Percentiles rank a stretch among this genome's conserved stretches.
Conservation (phyloP, 2,888 invertebrate species). For the Chesias legatella region DNA sequence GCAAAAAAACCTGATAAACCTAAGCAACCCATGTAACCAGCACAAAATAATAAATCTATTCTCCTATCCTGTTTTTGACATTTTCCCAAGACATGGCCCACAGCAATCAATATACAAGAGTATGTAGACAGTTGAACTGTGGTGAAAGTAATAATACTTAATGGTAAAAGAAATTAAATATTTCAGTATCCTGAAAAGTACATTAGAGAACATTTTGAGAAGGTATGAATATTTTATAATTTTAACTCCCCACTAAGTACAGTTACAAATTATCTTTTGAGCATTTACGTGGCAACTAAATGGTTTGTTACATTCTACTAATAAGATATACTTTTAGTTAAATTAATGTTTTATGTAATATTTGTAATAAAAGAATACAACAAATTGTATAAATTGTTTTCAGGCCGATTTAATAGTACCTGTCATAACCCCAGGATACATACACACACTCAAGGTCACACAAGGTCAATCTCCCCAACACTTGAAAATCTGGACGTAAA, state of each 20-base stretch:
- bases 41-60: slow-evolving; percentile 44
- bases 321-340: too few relatives aligned
- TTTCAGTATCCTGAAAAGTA: slow-evolving; percentile 77
- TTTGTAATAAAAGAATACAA: too few relatives aligned
- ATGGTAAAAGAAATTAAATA: slow-evolving; percentile 71
- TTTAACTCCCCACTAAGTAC: too few relatives aligned
- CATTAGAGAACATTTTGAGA: slow-evolving; percentile 78
- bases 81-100: slow-evolving; percentile 75
- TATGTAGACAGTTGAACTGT: slow-evolving; percentile 68
- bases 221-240: too few relatives aligned
- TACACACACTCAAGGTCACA: slow-evolving; percentile 64
- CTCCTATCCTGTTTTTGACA: slow-evolving; percentile 71
- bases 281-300: too few relatives aligned
- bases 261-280: too few relatives aligned
- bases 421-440: slow-evolving; percentile 76
- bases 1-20: slow-evolving; percentile 50
- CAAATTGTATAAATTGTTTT: slow-evolving; percentile 35
- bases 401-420: slow-evolving; percentile 80
- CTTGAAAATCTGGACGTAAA: slow-evolving; percentile 69
- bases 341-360: too few relatives aligned
- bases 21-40: slow-evolving; percentile 40
- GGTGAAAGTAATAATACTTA: slow-evolving; percentile 65
- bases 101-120: slow-evolving; percentile 68
- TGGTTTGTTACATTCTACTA: too few relatives aligned
- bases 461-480: slow-evolving; percentile 50